Conservation (phyloP, 2,113 vertebrate genomes). For the Oxyura jamaicensis region DNA sequence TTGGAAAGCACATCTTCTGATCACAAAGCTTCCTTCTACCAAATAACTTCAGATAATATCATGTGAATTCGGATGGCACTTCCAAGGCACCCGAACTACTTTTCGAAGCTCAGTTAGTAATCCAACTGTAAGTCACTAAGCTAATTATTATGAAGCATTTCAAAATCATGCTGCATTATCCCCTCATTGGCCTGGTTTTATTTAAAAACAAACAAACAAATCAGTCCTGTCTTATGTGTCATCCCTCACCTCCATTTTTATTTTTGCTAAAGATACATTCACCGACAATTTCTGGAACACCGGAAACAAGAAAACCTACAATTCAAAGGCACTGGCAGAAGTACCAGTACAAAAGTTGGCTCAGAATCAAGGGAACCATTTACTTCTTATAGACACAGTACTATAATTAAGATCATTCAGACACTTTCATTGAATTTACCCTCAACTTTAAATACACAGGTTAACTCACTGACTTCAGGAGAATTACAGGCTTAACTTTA, state of each 20-base stretch:
- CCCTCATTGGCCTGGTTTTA: not conserved
- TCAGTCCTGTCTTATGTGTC: not conserved
- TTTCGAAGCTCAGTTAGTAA: not conserved
- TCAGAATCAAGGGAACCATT: not conserved
- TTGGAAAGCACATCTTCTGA: not conserved
- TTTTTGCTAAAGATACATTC: not conserved
- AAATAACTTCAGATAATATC: not conserved
- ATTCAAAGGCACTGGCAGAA: not conserved
- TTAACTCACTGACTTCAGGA: not conserved
- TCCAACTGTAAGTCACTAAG: not conserved
- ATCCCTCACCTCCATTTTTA: too few species aligned
- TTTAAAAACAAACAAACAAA: not conserved
- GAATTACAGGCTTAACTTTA: not conserved
- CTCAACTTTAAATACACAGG: not conserved
- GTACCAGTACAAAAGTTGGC: not conserved
- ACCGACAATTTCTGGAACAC: not conserved
- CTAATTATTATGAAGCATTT: not conserved
- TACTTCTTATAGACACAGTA: not conserved
- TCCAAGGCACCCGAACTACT: not conserved
- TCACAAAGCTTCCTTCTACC: not conserved
- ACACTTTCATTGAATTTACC: not conserved
- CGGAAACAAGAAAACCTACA: not conserved
- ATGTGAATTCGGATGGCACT: not conserved
- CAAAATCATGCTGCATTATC: not conserved
- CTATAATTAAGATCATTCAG: not conserved